A percentile compares a stretch with the other conserved stretches of the same genome.
Conservation (phyloP, 2,113 vertebrate species). For the Austrofundulus limnaeus region DNA sequence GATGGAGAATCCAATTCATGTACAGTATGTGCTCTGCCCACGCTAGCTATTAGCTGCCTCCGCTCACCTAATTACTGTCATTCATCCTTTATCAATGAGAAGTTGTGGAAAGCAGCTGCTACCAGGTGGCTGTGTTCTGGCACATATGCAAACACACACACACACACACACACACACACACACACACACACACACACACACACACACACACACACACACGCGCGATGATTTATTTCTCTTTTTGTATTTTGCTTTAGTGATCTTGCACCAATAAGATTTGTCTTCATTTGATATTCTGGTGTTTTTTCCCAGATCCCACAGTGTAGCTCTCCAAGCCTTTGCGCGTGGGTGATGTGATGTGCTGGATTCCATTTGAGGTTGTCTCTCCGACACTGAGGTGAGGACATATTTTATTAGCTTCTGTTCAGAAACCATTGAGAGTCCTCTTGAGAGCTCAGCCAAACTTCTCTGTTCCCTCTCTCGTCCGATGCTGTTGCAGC, state of each 20-base stretch:
- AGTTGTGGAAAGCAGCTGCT: slow-evolving; percentile 62
- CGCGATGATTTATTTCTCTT: neutral
- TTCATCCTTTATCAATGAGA: slow-evolving; percentile 74
- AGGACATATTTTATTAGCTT: slow-evolving; percentile 60
- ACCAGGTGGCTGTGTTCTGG: slow-evolving; percentile 29
- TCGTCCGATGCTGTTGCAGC: slow-evolving; percentile 39
- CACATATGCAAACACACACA: slow-evolving; percentile 36
- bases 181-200: slow-evolving; percentile 35
- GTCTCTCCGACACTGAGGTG: slow-evolving; percentile 50
- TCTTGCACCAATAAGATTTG: slow-evolving; percentile 9
- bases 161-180: slow-evolving; percentile 1
- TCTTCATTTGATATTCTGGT: slow-evolving; percentile 31
- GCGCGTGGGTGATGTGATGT: slow-evolving; percentile 8
- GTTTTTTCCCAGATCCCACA: slow-evolving; percentile 25
- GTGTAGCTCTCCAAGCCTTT: neutral
- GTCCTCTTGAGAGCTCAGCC: slow-evolving; percentile 52
- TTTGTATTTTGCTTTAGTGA: slow-evolving; percentile 32
- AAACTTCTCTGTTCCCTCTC: slow-evolving; percentile 39
- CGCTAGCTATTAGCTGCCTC: slow-evolving; percentile 70
- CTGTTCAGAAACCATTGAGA: slow-evolving; percentile 24
- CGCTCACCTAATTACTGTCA: slow-evolving; percentile 75
- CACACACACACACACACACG: neutral
- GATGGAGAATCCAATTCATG: slow-evolving; percentile 61
- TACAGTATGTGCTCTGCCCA: slow-evolving; percentile 63
- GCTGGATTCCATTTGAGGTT: slow-evolving; percentile 47